Percentiles rank a stretch among this genome's conserved stretches.
Evolutionary conservation across 1,140 invertebrate species (phyloP).

Genomic region (Sarcophaga bullata): DNA sequence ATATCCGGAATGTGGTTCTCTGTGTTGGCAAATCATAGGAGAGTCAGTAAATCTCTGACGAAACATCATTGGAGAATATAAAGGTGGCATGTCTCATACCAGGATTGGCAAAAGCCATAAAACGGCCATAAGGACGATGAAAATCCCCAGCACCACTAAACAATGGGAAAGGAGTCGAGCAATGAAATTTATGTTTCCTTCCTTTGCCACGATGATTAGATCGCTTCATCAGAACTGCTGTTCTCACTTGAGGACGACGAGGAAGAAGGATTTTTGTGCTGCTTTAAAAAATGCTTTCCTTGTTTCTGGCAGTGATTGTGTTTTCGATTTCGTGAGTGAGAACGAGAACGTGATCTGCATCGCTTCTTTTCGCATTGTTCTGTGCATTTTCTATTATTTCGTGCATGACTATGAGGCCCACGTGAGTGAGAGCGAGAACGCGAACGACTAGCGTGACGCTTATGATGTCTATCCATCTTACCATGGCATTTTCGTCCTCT

Average conservation of each 20-base stretch:
- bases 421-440: slow-evolving; percentile 41
- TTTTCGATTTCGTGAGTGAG: slow-evolving; percentile 22
- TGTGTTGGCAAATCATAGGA: neutral
- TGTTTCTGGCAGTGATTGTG: neutral
- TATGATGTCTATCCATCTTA: neutral
- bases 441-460: slow-evolving; percentile 30
- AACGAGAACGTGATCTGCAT: slow-evolving; percentile 33
- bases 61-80: neutral
- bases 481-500: neutral
- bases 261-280: neutral
- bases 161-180: no score
- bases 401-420: neutral
- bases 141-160: no score
- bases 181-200: no score
- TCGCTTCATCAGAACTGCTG: neutral
- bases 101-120: neutral
- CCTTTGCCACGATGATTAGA: neutral
- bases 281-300: neutral
- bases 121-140: neutral
- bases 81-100: neutral
- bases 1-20: neutral
- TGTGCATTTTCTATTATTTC: neutral
- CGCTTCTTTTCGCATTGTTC: no score
- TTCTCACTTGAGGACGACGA: neutral
- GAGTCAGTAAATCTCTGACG: neutral